These are phyloP conservation scores for Pterophyllum scalare DNA, from an alignment of 2,113 vertebrate genomes.

Conservation along the genomic window DNA sequence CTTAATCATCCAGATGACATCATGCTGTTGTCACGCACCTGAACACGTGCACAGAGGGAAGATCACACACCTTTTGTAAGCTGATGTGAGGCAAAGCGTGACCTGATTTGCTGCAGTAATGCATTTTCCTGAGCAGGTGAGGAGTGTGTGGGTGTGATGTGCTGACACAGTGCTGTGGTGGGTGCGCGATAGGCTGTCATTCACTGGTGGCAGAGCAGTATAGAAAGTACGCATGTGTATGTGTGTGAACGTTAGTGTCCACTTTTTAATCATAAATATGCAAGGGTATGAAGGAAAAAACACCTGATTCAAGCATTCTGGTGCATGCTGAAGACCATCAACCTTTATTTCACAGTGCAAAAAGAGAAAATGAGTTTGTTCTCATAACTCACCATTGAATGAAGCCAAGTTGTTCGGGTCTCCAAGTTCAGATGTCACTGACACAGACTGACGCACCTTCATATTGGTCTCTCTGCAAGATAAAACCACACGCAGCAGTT, in stretches of 20 bases:
- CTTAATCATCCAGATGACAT: conserved; percentile 5
- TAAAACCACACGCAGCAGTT: conserved; percentile 35
- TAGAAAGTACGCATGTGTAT: neutral
- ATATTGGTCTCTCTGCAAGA: conserved; percentile 92
- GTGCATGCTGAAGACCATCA: neutral
- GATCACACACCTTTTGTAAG: conserved; percentile 48
- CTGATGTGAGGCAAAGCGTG: conserved; percentile 42
- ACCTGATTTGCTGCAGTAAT: conserved; percentile 53
- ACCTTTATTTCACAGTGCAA: neutral
- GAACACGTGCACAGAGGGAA: neutral
- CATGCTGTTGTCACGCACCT: neutral
- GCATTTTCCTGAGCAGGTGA: conserved; percentile 59
- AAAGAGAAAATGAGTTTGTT: neutral
- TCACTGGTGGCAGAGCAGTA: conserved; percentile 26
- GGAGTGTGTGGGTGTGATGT: conserved; percentile 48
- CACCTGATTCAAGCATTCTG: neutral
- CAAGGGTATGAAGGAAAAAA: conserved; percentile 11
- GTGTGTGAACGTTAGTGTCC: neutral
- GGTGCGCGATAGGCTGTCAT: conserved; percentile 39
- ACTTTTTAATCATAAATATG: conserved; percentile 2
- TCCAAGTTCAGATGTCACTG: conserved; percentile 87
- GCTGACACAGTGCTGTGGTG: conserved; percentile 58
- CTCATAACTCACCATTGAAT: conserved; percentile 86
- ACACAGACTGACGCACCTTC: conserved; percentile 94
- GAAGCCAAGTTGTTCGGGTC: conserved; percentile 86